Base-by-base conservation (phyloP, 2,113 vertebrate genomes). In the Hoplias malabaricus region DNA sequence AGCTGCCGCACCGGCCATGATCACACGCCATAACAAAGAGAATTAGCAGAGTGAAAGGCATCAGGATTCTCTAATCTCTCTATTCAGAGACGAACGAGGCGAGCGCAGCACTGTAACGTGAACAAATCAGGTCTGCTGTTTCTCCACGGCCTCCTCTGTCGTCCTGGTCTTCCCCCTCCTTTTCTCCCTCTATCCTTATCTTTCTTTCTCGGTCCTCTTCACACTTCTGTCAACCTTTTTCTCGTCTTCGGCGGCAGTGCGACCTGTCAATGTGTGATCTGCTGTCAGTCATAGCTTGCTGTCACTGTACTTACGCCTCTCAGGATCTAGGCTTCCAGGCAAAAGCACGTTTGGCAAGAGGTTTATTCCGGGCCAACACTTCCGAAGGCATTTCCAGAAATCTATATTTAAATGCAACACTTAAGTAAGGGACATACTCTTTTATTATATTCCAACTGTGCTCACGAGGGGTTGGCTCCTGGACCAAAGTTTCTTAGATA, bases 231-330 rank as follows among this genome's bases (percentile, higher is more conserved):
- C 65, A 76, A 67, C 33, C 69, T 61, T 14, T 21, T 85, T 75
- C 12, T 85, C 76, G 67, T 81, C 75, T 83, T 74, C 83, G 82
- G 85, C 81, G 84, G 85, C 75, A 86, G 10, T 57, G 29, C 75
- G 84, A 86, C 86, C 75, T 82, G 83, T 82, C 59, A 59, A 61
- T 83, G 76, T 34, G 82, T 81, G 85, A 84, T 85, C 84, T 85
- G 84, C 81, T 89, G 86, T 88, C 83, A 87, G 88, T 88, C 82
- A 83, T 83, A 77, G 31, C 86, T 90, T 88, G 88, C 82, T 70
- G 73, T 56, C 76, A 78, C 65, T 71, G 65, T 80, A 57, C 77
- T 80, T 74, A 63, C 67, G 75, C 68, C 59, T 80, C 77, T 66
- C 34, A 73, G 62, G 54, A 73, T 50, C 56, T 53, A n/a, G 69